These are phyloP conservation scores for Cephus pulcher DNA, from an alignment of 2,888 invertebrate species.

Conservation along the genomic window DNA sequence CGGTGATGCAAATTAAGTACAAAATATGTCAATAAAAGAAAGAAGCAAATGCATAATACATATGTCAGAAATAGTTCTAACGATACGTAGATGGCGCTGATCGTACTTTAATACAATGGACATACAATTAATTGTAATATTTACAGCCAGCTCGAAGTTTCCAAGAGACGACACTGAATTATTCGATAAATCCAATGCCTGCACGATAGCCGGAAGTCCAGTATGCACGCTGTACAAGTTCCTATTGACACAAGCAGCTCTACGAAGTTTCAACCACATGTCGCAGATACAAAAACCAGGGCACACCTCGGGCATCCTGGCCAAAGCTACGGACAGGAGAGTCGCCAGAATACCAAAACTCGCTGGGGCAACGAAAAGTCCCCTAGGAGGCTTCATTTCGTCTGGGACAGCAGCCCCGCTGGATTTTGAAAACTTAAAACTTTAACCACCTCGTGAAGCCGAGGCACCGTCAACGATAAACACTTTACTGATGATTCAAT, in stretches of 20 bases:
- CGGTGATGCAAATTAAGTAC: conserved; percentile 15
- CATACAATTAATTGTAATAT: conserved; percentile 16
- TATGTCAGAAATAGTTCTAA: background rate
- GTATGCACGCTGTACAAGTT: conserved; percentile 54
- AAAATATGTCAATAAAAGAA: background rate
- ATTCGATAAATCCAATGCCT: conserved; percentile 59
- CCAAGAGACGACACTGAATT: conserved; percentile 54
- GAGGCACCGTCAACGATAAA: background rate
- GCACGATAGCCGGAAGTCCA: conserved; percentile 46
- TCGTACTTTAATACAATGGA: background rate
- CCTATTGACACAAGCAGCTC: conserved; percentile 52
- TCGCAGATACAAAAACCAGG: conserved; percentile 52
- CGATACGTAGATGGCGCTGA: conserved; percentile 6
- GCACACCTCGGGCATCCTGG: conserved; percentile 28
- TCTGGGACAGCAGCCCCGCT: background rate
- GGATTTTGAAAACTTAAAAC: background rate
- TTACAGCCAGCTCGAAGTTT: conserved; percentile 53
- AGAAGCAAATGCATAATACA: background rate
- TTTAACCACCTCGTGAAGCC: background rate
- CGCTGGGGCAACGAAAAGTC: background rate
- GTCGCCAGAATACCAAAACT: background rate
- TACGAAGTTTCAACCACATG: conserved; percentile 48
- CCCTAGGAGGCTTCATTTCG: background rate
- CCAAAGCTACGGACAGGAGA: background rate
- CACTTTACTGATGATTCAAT: background rate